Evolutionary conservation across 2,888 invertebrate species (phyloP).

Genomic region (Nebria brevicollis): DNA sequence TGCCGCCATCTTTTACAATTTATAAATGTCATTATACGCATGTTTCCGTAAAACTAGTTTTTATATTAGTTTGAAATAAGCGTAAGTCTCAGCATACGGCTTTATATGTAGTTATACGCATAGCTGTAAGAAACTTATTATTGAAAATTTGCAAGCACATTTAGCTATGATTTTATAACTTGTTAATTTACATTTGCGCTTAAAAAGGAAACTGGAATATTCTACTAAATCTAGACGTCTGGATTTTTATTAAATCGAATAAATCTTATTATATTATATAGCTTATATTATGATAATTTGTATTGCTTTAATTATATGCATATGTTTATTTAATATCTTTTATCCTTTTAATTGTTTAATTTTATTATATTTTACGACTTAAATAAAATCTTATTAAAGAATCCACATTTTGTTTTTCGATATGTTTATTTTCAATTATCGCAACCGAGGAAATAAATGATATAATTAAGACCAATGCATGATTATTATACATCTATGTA

Average conservation of each 20-base stretch:
- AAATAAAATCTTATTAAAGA: no score
- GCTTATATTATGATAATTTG: no score
- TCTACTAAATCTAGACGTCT: background rate
- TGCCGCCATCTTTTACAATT: slow-evolving; percentile 13
- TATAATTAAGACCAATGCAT: no score
- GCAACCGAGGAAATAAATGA: no score
- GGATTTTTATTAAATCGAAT: background rate
- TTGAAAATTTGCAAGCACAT: background rate
- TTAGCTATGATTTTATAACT: slow-evolving; percentile 1
- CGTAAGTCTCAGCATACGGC: background rate
- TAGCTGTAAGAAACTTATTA: background rate
- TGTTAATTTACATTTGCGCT: background rate
- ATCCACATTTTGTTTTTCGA: no score
- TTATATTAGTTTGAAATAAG: background rate
- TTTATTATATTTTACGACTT: no score
- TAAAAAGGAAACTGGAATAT: background rate
- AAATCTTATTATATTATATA: no score
- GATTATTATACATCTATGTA: no score
- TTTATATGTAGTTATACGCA: background rate
- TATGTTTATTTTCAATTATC: no score
- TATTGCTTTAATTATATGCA: no score
- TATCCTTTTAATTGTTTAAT: no score
- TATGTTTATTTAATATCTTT: no score
- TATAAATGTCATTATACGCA: slow-evolving; percentile 5
- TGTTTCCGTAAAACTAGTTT: slow-evolving; percentile 1